Conservation (phyloP, 2,113 vertebrate genomes). For the Colius striatus region DNA sequence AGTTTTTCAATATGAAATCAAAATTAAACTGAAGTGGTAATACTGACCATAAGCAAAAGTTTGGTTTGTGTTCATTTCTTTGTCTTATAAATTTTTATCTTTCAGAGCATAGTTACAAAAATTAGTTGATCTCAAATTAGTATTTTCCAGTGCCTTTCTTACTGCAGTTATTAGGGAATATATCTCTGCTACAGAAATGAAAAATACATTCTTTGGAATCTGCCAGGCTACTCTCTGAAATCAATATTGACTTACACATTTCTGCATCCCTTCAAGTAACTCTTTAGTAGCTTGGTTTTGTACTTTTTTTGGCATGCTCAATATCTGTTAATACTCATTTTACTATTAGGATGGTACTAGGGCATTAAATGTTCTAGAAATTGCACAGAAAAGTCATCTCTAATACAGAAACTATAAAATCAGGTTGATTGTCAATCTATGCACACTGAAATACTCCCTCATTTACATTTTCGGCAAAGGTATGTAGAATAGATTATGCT, state of each 20-base stretch:
- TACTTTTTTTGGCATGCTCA: background rate
- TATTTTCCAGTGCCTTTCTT: background rate
- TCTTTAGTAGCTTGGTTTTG: background rate
- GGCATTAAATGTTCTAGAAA: background rate
- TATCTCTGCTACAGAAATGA: background rate
- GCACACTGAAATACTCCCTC: background rate
- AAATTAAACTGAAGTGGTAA: background rate
- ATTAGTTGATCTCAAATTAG: background rate
- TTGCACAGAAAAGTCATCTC: background rate
- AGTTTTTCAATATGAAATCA: background rate
- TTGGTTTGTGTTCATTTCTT: background rate
- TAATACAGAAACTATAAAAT: background rate
- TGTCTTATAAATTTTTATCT: background rate
- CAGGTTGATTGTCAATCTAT: background rate
- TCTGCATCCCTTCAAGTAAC: background rate
- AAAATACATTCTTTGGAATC: background rate
- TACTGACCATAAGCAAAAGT: background rate
- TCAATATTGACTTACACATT: rapidly evolving
- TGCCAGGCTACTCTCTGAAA: background rate
- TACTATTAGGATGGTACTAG: background rate
- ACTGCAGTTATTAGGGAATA: background rate
- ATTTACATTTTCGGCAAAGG: background rate
- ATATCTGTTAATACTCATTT: background rate
- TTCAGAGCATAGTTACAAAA: background rate
- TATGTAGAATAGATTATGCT: background rate